Conservation (phyloP, 2,797 vertebrate species). For the Enteromius afrohamiltoni region DNA sequence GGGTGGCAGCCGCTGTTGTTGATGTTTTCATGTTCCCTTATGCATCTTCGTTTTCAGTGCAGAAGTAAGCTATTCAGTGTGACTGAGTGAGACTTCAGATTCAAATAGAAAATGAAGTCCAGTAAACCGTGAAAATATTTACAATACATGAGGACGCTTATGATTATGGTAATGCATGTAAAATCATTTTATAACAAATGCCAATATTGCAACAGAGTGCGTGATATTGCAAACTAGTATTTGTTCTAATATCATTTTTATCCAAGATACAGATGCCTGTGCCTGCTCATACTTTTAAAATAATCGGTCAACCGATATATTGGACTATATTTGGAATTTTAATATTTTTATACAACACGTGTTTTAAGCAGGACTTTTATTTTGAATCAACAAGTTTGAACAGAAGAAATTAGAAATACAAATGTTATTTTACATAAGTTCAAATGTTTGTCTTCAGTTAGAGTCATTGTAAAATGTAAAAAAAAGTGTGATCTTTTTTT, state of each 20-base stretch:
- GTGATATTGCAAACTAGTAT: neutral
- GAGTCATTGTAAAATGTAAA: neutral
- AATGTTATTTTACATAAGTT: neutral
- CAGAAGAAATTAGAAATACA: neutral
- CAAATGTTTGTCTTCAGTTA: neutral
- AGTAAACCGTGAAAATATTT: neutral
- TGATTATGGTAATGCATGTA: neutral
- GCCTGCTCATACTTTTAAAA: neutral
- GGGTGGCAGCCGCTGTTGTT: neutral
- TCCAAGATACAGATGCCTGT: neutral
- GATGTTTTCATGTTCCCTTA: neutral
- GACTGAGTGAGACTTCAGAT: too few species aligned
- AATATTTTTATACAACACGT: neutral
- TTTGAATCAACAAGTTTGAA: neutral
- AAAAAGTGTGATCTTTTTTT: too few species aligned
- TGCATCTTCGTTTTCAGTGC: neutral
- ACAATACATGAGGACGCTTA: neutral
- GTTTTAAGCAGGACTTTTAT: neutral
- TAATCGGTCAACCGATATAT: neutral
- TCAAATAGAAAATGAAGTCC: neutral
- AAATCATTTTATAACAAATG: neutral
- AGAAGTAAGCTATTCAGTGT: neutral
- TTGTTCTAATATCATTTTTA: neutral
- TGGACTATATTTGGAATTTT: neutral
- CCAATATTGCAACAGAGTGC: neutral